A percentile compares a stretch with the other conserved stretches of the same genome.
Conservation (phyloP, 2,113 vertebrate species). For the Pholis gunnellus region DNA sequence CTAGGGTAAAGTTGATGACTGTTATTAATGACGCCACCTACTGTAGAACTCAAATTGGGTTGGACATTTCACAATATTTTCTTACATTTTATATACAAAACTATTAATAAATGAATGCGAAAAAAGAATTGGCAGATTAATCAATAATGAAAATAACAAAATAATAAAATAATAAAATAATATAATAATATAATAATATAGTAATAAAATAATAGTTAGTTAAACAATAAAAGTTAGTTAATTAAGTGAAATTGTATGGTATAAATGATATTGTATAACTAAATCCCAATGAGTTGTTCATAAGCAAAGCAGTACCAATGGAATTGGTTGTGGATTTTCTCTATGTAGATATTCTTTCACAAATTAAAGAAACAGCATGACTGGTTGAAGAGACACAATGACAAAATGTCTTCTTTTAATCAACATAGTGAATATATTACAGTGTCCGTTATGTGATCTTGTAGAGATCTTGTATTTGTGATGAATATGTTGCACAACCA, state of each 20-base stretch:
- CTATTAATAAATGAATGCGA: background rate
- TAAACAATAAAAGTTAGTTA: background rate
- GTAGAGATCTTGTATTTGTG: background rate
- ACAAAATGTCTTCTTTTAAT: background rate
- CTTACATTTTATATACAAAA: background rate
- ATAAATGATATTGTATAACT: background rate
- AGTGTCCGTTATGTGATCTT: background rate
- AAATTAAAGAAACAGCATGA: background rate
- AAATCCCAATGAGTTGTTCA: background rate
- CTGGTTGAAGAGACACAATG: background rate
- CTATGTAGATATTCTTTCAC: background rate
- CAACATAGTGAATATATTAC: background rate
- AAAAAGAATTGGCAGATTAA: background rate
- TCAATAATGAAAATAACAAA: background rate
- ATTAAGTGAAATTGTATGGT: background rate
- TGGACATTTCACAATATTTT: too few relatives aligned
- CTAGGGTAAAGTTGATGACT: too few relatives aligned
- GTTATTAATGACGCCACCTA: too few relatives aligned
- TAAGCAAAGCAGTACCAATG: background rate
- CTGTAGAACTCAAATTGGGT: too few relatives aligned
- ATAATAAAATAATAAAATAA: background rate
- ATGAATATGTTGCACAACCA: slow-evolving; percentile 18
- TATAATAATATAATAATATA: too few relatives aligned
- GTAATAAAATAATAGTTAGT: background rate
- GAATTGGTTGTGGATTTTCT: background rate